Percentiles rank a stretch among this genome's conserved stretches.
These are phyloP conservation scores for Tortrix viridana DNA, from an alignment of 2,888 invertebrate species.

Conservation along the genomic window DNA sequence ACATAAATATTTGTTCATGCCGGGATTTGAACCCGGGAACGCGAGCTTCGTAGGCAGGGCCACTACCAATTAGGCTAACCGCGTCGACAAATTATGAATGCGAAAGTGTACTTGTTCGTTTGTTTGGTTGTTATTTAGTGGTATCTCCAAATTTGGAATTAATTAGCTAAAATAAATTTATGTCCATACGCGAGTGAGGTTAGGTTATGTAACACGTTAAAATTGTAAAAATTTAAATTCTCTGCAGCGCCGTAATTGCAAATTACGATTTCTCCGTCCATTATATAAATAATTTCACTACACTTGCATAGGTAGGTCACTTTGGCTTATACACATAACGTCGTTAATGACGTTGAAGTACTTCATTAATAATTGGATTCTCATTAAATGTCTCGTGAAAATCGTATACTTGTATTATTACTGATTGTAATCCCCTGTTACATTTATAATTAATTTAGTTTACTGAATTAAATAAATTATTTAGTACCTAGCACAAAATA, in stretches of 20 bases:
- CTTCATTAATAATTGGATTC: conserved; percentile 16
- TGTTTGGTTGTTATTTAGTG: too few species aligned
- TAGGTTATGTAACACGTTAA: conserved; percentile 28
- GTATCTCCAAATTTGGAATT: conserved; percentile 24
- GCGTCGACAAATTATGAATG: too few species aligned
- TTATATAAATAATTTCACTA: conserved; percentile 35
- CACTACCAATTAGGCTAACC: too few species aligned
- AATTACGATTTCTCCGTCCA: conserved; percentile 27
- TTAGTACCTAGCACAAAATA: too few species aligned
- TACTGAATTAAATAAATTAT: too few species aligned
- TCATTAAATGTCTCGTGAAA: conserved; percentile 5
- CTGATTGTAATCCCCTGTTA: too few species aligned
- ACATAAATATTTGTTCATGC: too few species aligned
- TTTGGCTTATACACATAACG: conserved; percentile 1
- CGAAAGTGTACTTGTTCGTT: too few species aligned
- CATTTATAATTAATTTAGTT: too few species aligned
- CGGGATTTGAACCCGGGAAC: too few species aligned
- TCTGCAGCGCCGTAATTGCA: conserved; percentile 10
- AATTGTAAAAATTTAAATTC: conserved; percentile 34
- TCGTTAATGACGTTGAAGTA: conserved; percentile 26
- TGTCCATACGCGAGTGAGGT: conserved; percentile 19
- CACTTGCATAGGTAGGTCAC: conserved; percentile 30
- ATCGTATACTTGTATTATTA: background rate
- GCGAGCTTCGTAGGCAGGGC: too few species aligned
- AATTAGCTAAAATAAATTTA: conserved; percentile 30